Evolutionary conservation across 2,797 vertebrate species (phyloP), one percentile per base, ranked within the genome.

Genomic region (Choloepus didactylus): DNA sequence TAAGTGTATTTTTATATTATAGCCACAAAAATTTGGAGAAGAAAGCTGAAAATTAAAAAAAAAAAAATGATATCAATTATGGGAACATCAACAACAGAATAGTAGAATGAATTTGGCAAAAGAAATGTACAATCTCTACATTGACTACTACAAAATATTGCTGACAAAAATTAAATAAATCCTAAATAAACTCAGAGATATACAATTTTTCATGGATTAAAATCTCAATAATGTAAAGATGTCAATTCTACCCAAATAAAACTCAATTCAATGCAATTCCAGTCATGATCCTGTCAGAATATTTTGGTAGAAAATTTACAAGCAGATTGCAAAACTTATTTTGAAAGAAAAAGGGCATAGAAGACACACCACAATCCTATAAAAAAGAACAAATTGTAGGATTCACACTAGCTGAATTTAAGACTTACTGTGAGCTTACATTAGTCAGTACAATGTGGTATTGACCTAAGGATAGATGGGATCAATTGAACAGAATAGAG

Each of bases 81-180:
- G 8, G 4, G 46, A 67, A 7, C 3, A 85, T 87, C 7, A 9
- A 38, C 49, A 60, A 77, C 1, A 44, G 69, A 25, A 69, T 51
- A 16, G 51, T 66, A 76, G 21, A 60, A 72, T 75, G 75, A 60
- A 87, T 60, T 79, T 84, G 73, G 49, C 1, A 41, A 75, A 81
- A 83, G 1, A 44, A 83, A 8, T 15, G 2, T 6, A 62, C n/a
- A 8, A 14, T 4, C 5, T 95, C 59, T 87, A 67, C 29, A 38
- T 5, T 46, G 12, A 87, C 51, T 19, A 69, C 31, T 80, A 60
- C 3, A 80, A 86, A 93, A 44, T 44, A 81, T 44, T 73, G 21
- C 7, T 93, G n/a, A 70, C 12, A 94, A 93, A 93, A 82, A 86
- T 86, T 31, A 59, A 88, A 56, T 0, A 2, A 91, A 29, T 10